Evolutionary conservation across 1,140 invertebrate species (phyloP), one percentile per base, ranked within the genome.

Genomic region (Formica exsecta): DNA sequence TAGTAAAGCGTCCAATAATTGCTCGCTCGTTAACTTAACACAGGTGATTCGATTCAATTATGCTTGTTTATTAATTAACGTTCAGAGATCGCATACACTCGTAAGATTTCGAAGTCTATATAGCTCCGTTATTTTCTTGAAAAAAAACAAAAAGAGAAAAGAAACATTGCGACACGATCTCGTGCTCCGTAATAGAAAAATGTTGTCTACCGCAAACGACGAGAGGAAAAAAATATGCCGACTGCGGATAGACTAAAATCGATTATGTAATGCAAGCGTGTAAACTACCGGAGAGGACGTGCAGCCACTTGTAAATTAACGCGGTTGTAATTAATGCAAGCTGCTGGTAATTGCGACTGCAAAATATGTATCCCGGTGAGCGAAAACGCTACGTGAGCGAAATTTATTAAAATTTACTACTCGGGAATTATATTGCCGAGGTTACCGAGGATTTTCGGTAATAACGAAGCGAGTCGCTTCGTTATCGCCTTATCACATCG

Each of bases 401-500:
- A 48, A 61, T 83, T 83, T 83, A 83, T 74, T 73, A 80, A 89
- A 86, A 89, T 87, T 48, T 71, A 64, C 70, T 76, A 77, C 79
- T 83, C 13, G 25, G 29, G 54, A 74, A 74, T 83, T 83, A 51
- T 51, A 83, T 83, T 48, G 68, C 29, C 73, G 75, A 85, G 68
- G 79, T 68, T 87, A 22, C 22, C 32, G 44, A 68, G 83, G 79
- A 91, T 91, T 91, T 91, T 91, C 64, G 73, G 84, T 90, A 88
- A 90, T 90, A 84, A 48, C 73, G 25, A 29, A 59, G 19, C 73
- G 61, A 90, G 70, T 83, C 75, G 32, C 62, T 51, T 77, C 87
- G 87, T 91, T 91, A 91, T 91, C 90, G 54, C 44, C 51, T 91
- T 91, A 91, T 91, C 90, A 75, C 64, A 88, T 89, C 70, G 89